Evolutionary conservation across 2,797 vertebrate species (phyloP).

Genomic region (Sebastes ruberrimus): DNA sequence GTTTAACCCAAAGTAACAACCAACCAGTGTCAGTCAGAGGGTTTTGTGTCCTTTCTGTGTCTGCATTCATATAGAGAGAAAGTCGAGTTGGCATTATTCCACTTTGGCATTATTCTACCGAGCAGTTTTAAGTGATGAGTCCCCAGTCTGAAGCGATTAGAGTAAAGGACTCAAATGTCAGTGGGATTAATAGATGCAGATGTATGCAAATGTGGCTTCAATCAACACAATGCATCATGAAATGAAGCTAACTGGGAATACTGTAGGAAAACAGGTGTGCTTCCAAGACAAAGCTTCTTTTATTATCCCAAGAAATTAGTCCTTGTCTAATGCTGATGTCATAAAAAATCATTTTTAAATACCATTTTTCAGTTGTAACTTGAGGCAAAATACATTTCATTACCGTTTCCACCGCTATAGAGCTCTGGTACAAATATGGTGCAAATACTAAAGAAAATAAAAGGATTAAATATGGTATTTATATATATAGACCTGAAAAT

Average conservation of each 20-base stretch:
- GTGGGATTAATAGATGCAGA: not conserved
- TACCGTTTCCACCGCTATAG: not conserved
- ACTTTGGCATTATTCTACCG: not conserved
- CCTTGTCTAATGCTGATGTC: not conserved
- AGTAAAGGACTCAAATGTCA: not conserved
- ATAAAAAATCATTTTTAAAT: not conserved
- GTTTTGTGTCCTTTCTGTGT: not conserved
- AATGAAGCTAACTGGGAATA: not conserved
- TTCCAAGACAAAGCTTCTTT: not conserved
- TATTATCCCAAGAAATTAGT: not conserved
- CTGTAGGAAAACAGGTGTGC: not conserved
- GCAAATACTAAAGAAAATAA: not conserved
- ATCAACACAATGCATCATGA: not conserved
- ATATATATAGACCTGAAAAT: conserved; percentile 11
- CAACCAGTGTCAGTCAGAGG: no score
- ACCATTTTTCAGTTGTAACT: not conserved
- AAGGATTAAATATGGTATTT: not conserved
- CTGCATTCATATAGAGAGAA: not conserved
- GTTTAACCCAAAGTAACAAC: not conserved
- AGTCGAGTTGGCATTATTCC: not conserved
- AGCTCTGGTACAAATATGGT: not conserved
- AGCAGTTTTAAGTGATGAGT: not conserved
- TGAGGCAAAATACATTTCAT: not conserved
- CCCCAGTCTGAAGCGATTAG: not conserved
- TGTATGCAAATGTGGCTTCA: not conserved